A percentile compares a stretch with the other conserved stretches of the same genome.
Evolutionary conservation across 2,888 invertebrate genomes (phyloP).

Genomic region (Camptogramma bilineatum): DNA sequence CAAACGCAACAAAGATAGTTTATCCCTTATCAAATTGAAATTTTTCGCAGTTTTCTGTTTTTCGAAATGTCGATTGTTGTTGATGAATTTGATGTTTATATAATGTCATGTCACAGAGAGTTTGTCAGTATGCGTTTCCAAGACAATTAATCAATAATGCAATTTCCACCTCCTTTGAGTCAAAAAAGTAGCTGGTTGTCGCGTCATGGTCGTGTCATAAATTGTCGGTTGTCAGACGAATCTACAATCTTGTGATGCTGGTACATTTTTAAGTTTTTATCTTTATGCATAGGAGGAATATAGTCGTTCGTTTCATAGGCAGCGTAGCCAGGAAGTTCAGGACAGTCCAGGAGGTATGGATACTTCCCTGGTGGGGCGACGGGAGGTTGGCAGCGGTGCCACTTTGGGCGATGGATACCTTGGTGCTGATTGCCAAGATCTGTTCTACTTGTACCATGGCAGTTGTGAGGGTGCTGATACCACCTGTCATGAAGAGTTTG

Average conservation of each 20-base stretch:
- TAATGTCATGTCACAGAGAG: neutral
- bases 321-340: conserved; percentile 72
- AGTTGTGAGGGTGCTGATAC: conserved; percentile 62
- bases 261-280: conserved; percentile 57
- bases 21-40: neutral
- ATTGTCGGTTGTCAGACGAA: conserved; percentile 38
- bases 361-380: conserved; percentile 77
- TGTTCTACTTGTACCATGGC: conserved; percentile 70
- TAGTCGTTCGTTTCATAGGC: conserved; percentile 66
- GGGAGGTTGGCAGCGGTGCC: conserved; percentile 68
- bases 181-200: neutral
- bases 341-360: conserved; percentile 74
- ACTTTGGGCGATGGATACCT: conserved; percentile 69
- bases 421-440: conserved; percentile 71
- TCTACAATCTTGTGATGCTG: conserved; percentile 34
- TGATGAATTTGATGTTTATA: neutral
- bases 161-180: conserved; percentile 19
- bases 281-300: conserved; percentile 72
- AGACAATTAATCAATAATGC: neutral
- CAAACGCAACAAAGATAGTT: neutral
- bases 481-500: conserved; percentile 72
- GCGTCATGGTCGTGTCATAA: neutral
- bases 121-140: neutral
- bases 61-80: neutral
- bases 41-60: neutral